A percentile compares a stretch with the other conserved stretches of the same genome.
These are phyloP conservation scores for Catalaphyllia jardinei DNA, from an alignment of 64 coral and sea anemone genomes.

Conservation along the genomic window DNA sequence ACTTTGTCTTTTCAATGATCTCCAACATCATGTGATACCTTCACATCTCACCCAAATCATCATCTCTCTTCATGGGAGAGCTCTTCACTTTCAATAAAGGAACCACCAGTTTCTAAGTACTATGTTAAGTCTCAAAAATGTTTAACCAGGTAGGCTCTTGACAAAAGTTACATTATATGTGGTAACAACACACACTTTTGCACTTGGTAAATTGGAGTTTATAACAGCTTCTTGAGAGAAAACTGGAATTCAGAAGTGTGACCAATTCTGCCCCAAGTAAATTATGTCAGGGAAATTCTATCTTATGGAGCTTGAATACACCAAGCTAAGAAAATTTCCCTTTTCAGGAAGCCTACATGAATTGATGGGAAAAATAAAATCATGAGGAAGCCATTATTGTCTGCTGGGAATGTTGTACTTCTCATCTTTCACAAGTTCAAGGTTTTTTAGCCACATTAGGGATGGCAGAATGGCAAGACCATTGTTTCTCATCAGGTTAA, in stretches of 20 bases:
- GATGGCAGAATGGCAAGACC: conserved; percentile 25
- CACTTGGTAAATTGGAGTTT: not conserved
- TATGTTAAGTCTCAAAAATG: too few species aligned
- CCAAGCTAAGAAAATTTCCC: too few species aligned
- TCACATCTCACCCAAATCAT: not conserved
- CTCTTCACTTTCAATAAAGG: not conserved
- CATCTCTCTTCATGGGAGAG: conserved; percentile 16
- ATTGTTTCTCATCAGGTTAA: conserved; percentile 52
- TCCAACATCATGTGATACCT: not conserved
- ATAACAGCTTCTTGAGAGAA: not conserved
- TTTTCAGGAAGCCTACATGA: too few species aligned
- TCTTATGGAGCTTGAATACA: not conserved
- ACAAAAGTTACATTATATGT: not conserved
- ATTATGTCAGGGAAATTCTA: not conserved
- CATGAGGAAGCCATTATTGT: too few species aligned
- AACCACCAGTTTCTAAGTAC: not conserved
- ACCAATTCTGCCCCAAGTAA: not conserved
- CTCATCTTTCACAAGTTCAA: conserved; percentile 24
- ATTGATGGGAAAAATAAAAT: too few species aligned
- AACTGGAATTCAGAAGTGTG: not conserved
- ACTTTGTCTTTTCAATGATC: too few species aligned
- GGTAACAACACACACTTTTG: not conserved
- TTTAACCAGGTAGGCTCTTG: too few species aligned
- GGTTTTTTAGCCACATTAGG: conserved; percentile 11
- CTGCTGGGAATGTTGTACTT: conserved; percentile 42